Conservation (phyloP, 2,888 invertebrate species). For the Salpingus planirostris region DNA sequence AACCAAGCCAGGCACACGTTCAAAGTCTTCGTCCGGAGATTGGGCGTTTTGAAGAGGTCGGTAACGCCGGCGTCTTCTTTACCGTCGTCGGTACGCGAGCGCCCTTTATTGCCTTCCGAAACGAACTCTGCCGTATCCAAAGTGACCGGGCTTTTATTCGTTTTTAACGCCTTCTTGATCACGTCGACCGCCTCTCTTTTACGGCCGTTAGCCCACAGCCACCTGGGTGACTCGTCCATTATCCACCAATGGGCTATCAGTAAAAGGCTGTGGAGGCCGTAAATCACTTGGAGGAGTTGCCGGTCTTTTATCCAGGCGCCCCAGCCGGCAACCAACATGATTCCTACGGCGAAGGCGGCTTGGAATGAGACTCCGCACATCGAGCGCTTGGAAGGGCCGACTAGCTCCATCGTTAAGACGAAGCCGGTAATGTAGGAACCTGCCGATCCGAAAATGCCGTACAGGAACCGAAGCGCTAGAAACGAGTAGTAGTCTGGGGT, state of each 20-base stretch:
- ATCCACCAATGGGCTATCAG: slow-evolving; percentile 78
- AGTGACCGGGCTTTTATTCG: slow-evolving; percentile 54
- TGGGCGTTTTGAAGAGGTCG: slow-evolving; percentile 74
- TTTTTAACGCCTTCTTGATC: slow-evolving; percentile 64
- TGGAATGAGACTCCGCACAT: slow-evolving; percentile 73
- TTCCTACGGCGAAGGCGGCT: slow-evolving; percentile 68
- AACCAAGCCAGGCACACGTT: slow-evolving; percentile 82
- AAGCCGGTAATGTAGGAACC: slow-evolving; percentile 63
- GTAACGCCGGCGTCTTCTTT: slow-evolving; percentile 49
- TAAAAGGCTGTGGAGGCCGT: slow-evolving; percentile 65
- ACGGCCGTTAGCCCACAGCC: slow-evolving; percentile 79
- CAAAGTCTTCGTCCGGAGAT: slow-evolving; percentile 66
- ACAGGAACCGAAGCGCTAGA: slow-evolving; percentile 48
- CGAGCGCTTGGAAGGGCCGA: slow-evolving; percentile 71
- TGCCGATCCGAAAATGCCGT: slow-evolving; percentile 68
- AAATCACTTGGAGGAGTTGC: slow-evolving; percentile 64
- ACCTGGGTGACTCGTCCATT: slow-evolving; percentile 82
- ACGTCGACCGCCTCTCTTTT: slow-evolving; percentile 64
- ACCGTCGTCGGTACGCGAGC: slow-evolving; percentile 40
- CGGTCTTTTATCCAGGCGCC: slow-evolving; percentile 66
- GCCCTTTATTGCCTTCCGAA: slow-evolving; percentile 49
- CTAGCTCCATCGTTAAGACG: slow-evolving; percentile 71
- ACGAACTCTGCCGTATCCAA: slow-evolving; percentile 58
- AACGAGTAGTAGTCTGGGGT: slow-evolving; percentile 69
- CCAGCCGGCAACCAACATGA: slow-evolving; percentile 78